These are phyloP conservation scores for Tanaodytes sp. DNA, from an alignment of 2,888 invertebrate species.

Conservation along the genomic window DNA sequence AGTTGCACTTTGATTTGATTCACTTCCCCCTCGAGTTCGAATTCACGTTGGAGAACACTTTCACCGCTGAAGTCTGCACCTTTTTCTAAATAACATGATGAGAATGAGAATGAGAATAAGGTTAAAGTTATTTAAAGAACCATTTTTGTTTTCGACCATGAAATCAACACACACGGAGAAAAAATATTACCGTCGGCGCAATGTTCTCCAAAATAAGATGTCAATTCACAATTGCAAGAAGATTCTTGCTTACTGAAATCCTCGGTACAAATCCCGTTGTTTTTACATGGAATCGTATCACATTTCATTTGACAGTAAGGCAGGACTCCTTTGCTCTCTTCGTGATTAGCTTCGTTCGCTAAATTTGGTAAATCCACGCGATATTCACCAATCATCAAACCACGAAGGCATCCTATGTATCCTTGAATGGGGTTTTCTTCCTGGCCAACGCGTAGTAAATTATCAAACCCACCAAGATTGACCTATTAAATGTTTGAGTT, in stretches of 20 bases:
- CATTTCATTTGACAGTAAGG: conserved; percentile 92
- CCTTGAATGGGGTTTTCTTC: conserved; percentile 77
- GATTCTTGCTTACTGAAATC: conserved; percentile 90
- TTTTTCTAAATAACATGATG: conserved; percentile 76
- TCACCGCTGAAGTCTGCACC: conserved; percentile 92
- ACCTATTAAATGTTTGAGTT: conserved; percentile 80
- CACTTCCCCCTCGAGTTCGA: conserved; percentile 81
- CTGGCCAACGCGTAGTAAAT: conserved; percentile 77
- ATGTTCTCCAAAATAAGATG: conserved; percentile 90
- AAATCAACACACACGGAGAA: too few species aligned
- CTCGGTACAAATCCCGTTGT: conserved; percentile 89
- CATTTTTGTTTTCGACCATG: too few species aligned
- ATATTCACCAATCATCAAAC: conserved; percentile 87
- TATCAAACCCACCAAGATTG: conserved; percentile 90
- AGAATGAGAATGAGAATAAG: not conserved
- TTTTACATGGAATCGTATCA: conserved; percentile 89
- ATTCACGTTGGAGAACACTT: conserved; percentile 86
- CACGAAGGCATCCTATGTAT: conserved; percentile 90
- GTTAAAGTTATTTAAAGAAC: too few species aligned
- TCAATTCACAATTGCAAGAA: conserved; percentile 90
- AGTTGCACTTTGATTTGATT: conserved; percentile 86
- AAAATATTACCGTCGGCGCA: conserved; percentile 86
- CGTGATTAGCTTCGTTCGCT: conserved; percentile 80
- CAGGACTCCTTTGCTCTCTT: conserved; percentile 82
- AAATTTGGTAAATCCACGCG: conserved; percentile 85